Conservation (phyloP, 2,797 vertebrate genomes). For the Aplochiton taeniatus region DNA sequence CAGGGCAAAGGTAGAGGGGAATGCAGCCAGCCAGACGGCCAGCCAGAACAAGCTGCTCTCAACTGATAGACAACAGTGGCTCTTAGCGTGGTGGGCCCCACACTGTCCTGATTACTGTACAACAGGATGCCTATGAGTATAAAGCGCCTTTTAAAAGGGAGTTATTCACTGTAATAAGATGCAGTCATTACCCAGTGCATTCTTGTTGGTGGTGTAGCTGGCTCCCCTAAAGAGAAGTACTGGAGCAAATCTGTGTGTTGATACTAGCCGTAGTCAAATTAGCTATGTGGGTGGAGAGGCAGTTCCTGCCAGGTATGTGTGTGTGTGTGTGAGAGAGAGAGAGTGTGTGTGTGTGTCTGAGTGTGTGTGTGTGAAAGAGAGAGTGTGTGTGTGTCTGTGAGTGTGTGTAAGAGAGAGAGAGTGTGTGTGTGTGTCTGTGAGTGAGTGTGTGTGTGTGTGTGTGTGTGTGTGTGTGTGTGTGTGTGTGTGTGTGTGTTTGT, state of each 20-base stretch:
- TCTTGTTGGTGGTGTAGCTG: constrained; percentile 7
- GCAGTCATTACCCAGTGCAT: not conserved
- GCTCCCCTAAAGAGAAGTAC: constrained; percentile 43
- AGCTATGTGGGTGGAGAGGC: constrained; percentile 11
- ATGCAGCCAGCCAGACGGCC: not conserved
- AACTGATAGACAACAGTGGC: not conserved
- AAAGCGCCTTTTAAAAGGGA: constrained; percentile 8
- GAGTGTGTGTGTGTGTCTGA: constrained; percentile 11
- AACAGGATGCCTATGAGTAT: constrained; percentile 14
- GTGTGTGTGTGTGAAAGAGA: constrained; percentile 2
- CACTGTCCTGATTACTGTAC: constrained; percentile 14
- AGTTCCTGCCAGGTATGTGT: constrained; percentile 28
- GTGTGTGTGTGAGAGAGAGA: constrained; percentile 10
- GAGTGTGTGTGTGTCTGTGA: not conserved
- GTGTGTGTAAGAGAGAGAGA: constrained; percentile 3
- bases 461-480: constrained; percentile 13
- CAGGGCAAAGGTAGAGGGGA: not conserved
- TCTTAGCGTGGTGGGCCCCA: not conserved
- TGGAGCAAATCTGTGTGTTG: constrained; percentile 22
- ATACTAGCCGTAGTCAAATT: constrained; percentile 21
- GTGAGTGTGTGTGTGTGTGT: constrained; percentile 28
- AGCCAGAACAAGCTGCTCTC: not conserved
- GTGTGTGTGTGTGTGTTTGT: constrained; percentile 12
- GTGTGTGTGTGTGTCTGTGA: constrained; percentile 14
- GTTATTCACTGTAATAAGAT: not conserved